Percentiles rank a stretch among this genome's conserved stretches.
These are phyloP conservation scores for Ariopsis seemanni DNA, from an alignment of 2,113 vertebrate genomes.

Conservation along the genomic window DNA sequence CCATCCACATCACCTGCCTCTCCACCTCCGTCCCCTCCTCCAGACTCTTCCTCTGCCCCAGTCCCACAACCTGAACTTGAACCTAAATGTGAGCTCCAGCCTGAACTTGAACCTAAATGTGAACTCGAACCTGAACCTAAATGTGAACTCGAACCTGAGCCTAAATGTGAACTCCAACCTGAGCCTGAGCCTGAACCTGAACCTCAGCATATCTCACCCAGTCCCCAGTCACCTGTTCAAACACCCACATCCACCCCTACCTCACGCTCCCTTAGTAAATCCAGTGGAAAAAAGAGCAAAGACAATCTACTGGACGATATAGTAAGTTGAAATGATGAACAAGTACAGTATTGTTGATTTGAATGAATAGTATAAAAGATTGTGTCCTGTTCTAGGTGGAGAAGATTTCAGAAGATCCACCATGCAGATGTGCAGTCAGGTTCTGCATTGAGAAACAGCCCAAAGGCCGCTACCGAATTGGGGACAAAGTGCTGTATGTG, in stretches of 20 bases:
- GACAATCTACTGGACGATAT: conserved; percentile 87
- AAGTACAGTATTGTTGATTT: not conserved
- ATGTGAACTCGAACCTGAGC: not conserved
- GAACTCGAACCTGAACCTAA: conserved; percentile 19
- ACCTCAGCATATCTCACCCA: conserved; percentile 34
- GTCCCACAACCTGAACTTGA: conserved; percentile 30
- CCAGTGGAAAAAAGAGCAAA: conserved; percentile 78
- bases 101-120: conserved; percentile 25
- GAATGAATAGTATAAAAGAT: not conserved
- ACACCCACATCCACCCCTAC: conserved; percentile 45
- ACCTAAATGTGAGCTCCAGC: conserved; percentile 23
- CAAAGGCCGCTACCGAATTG: conserved; percentile 92
- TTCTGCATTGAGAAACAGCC: conserved; percentile 94
- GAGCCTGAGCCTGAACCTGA: not conserved
- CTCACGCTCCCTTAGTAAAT: conserved; percentile 68
- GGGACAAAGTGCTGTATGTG: conserved; percentile 96
- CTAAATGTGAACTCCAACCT: conserved; percentile 8
- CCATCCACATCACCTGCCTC: conserved; percentile 54
- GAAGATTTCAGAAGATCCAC: conserved; percentile 88
- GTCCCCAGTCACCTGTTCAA: conserved; percentile 43
- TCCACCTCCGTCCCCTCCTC: conserved; percentile 46
- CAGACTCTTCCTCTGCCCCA: conserved; percentile 36
- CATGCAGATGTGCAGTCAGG: conserved; percentile 87
- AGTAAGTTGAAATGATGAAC: conserved; percentile 68
- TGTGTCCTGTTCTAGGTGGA: conserved; percentile 77